phyloP scores from a whole-genome alignment of 2,113 vertebrate genomes.

The Corydoras sp. region DNA sequence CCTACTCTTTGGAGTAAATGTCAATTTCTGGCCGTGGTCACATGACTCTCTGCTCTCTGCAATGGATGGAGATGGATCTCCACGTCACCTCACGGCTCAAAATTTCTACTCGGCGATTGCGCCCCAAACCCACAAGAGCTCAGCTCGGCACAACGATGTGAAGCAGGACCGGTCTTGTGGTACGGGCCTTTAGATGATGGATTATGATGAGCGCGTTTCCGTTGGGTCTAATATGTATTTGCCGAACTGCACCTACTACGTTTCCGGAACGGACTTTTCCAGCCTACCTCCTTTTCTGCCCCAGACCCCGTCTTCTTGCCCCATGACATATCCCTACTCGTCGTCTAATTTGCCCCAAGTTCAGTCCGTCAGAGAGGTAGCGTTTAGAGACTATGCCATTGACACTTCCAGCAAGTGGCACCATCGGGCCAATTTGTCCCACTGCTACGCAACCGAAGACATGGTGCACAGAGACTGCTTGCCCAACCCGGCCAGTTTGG shows the following conservation, averaged over 20 bases:
- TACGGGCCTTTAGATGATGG: constrained; percentile 87
- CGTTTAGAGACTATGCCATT: constrained; percentile 98
- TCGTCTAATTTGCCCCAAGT: constrained; percentile 93
- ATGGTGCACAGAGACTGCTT: constrained; percentile 93
- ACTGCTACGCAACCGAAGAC: constrained; percentile 91
- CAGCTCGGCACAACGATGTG: constrained; percentile 84
- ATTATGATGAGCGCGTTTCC: constrained; percentile 98
- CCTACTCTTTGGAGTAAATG: constrained; percentile 66
- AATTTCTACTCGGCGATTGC: constrained; percentile 91
- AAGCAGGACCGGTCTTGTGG: constrained; percentile 75
- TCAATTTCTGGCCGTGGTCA: constrained; percentile 98
- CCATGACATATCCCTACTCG: constrained; percentile 94
- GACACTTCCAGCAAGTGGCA: constrained; percentile 95
- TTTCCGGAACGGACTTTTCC: constrained; percentile 95
- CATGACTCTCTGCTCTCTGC: constrained; percentile 94
- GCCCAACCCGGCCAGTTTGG: constrained; percentile 77
- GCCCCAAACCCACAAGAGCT: constrained; percentile 95
- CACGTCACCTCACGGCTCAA: constrained; percentile 99
- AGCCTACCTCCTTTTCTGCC: constrained; percentile 96
- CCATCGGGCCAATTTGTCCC: constrained; percentile 88
- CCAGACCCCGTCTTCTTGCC: constrained; percentile 95
- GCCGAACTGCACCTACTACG: constrained; percentile 99
- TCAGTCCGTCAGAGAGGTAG: constrained; percentile 94
- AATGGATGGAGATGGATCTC: constrained; percentile 98
- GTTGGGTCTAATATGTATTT: constrained; percentile 98